phyloP scores from a whole-genome alignment of 2,888 invertebrate genomes.

The Drosophila vallismaia region DNA sequence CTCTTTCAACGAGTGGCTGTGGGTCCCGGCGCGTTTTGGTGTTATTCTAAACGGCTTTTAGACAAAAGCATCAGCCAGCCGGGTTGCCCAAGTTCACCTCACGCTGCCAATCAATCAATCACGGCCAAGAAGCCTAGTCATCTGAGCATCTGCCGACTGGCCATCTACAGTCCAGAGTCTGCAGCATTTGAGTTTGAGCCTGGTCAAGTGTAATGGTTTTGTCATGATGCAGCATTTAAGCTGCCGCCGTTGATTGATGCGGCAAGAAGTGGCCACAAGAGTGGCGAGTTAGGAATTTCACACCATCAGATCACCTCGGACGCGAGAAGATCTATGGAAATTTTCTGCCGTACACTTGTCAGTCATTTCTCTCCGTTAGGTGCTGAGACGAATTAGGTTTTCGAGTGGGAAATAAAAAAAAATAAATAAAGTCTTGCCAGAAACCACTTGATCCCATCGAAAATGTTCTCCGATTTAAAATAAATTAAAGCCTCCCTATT shows the following conservation, averaged over 20 bases:
- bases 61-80: conserved; percentile 66
- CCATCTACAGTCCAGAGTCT: conserved; percentile 8
- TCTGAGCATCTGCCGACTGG: conserved; percentile 77
- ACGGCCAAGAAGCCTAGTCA: conserved; percentile 70
- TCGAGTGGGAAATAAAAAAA: conserved; percentile 20
- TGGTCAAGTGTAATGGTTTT: conserved; percentile 81
- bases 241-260: conserved; percentile 73
- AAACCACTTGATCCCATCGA: background rate
- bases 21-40: conserved; percentile 53
- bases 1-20: conserved; percentile 11
- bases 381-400: conserved; percentile 20
- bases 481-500: background rate
- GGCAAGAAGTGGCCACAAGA: conserved; percentile 59
- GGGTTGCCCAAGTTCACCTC: conserved; percentile 63
- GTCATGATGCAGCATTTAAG: conserved; percentile 83
- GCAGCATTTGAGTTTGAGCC: conserved; percentile 36
- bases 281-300: conserved; percentile 74
- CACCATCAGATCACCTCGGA: conserved; percentile 53
- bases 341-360: conserved; percentile 48
- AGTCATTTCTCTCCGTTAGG: conserved; percentile 38
- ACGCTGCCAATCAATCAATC: conserved; percentile 82
- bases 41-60: conserved; percentile 80
- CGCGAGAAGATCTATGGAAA: conserved; percentile 59
- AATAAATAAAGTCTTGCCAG: background rate
- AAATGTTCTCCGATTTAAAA: background rate